Evolutionary conservation across 1,140 invertebrate species (phyloP), one percentile per base, ranked within the genome.

Genomic region (Ptiloglossa arizonensis): DNA sequence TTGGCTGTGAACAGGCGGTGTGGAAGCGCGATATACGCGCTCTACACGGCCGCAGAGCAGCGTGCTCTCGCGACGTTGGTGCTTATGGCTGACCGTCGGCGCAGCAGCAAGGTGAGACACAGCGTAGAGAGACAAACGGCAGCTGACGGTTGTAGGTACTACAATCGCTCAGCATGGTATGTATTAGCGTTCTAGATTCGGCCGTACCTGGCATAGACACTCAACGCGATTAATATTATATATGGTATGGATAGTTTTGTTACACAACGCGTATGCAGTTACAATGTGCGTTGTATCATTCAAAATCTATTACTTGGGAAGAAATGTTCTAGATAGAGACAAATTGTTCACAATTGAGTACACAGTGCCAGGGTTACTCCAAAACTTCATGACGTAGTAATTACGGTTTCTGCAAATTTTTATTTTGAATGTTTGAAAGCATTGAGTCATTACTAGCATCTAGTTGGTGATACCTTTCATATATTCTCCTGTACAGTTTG

Each of bases 101-200:
- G 71, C 86, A 87, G 81, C 89, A 88, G 87, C 88, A 92, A 93
- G 92, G 91, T 92, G 91, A 92, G 91, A 92, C 87, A 90, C 92
- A 91, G 86, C 89, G 89, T 91, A 91, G 87, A 92, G 87, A 91
- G 88, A 89, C 83, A 91, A 81, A 80, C 85, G 80, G 80, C 83
- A 85, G 86, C 89, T 90, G 88, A 88, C 84, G 85, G 81, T 90
- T 83, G 87, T 90, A 86, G 60, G 68, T 85, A 82, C 73, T 83
- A 88, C 86, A 80, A 88, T 84, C 83, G 86, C 63, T 88, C 87
- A 85, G 88, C 87, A 87, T 83, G 91, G 91, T 92, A 92, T 92
- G 91, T 92, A 92, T 92, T 89, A 88, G 76, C 66, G 67, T 63
- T 63, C 52, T 82, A 87, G 78, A 86, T 48, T 75, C 73, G 29